Conservation (phyloP, 2,888 invertebrate genomes). For the Aplocera efformata region DNA sequence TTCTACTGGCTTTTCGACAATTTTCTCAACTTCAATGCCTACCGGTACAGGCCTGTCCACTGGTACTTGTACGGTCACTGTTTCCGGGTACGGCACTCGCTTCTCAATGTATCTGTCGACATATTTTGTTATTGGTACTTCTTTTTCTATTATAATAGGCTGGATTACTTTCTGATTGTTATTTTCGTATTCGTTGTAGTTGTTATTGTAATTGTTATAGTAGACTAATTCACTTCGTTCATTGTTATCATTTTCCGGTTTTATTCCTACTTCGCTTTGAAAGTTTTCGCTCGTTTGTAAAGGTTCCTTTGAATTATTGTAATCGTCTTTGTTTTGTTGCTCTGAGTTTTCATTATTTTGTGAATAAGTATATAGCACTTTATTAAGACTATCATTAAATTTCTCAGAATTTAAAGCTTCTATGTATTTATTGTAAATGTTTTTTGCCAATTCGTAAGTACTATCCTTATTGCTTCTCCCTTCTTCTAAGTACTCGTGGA, state of each 20-base stretch:
- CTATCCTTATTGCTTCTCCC: constrained; percentile 53
- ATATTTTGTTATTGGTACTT: constrained; percentile 69
- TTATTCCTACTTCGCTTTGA: constrained; percentile 50
- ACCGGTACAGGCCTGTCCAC: constrained; percentile 68
- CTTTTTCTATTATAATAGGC: constrained; percentile 69
- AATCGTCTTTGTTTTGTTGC: constrained; percentile 32
- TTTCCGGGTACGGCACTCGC: constrained; percentile 65
- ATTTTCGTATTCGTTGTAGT: constrained; percentile 36
- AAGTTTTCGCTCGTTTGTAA: constrained; percentile 58
- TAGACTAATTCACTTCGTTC: constrained; percentile 47
- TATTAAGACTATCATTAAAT: constrained; percentile 53
- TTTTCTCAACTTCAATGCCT: constrained; percentile 71
- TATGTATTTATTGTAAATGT: constrained; percentile 57
- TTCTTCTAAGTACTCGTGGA: constrained; percentile 67
- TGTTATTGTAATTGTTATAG: constrained; percentile 35
- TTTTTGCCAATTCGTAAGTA: constrained; percentile 44
- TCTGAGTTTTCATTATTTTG: constrained; percentile 53
- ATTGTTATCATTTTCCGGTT: constrained; percentile 44
- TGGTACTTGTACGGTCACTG: constrained; percentile 56
- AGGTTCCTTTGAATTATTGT: constrained; percentile 46
- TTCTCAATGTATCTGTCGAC: constrained; percentile 68
- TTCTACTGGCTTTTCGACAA: constrained; percentile 77
- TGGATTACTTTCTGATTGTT: constrained; percentile 61
- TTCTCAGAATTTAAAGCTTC: constrained; percentile 61
- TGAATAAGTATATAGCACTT: constrained; percentile 48